A percentile compares a stretch with the other conserved stretches of the same genome.
These are phyloP conservation scores for Drepanosiphum platanoidis DNA, from an alignment of 2,888 invertebrate species.

Conservation along the genomic window DNA sequence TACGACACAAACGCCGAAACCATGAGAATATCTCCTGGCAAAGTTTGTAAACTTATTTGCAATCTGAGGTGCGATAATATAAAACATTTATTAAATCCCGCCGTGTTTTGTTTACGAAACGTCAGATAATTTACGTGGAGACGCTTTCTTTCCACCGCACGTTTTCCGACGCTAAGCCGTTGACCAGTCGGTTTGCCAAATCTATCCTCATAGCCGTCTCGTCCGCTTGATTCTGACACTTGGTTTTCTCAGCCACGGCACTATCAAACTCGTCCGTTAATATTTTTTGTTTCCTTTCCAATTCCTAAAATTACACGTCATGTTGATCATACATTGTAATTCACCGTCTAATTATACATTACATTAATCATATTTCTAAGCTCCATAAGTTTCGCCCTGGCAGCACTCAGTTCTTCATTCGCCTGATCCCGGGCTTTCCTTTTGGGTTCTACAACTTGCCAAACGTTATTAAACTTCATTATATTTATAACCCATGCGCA, in stretches of 20 bases:
- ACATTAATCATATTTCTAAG: constrained; percentile 78
- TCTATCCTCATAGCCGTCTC: constrained; percentile 88
- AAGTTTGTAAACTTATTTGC: constrained; percentile 76
- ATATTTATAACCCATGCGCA: constrained; percentile 97
- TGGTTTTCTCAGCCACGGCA: constrained; percentile 86
- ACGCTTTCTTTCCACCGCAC: constrained; percentile 81
- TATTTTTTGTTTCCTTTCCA: constrained; percentile 81
- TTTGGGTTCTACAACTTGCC: constrained; percentile 91
- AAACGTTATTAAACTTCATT: constrained; percentile 87
- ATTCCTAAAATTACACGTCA: constrained; percentile 68
- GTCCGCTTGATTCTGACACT: constrained; percentile 93
- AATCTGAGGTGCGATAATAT: constrained; percentile 69
- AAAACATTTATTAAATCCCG: neutral
- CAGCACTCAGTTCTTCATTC: constrained; percentile 83
- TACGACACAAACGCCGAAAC: constrained; percentile 94
- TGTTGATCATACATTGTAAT: neutral
- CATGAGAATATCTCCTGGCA: constrained; percentile 89
- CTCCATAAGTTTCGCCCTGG: constrained; percentile 80
- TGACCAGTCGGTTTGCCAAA: constrained; percentile 89
- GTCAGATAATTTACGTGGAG: constrained; percentile 67
- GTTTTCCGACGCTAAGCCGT: constrained; percentile 92
- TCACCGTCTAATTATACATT: constrained; percentile 61
- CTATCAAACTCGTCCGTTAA: constrained; percentile 85
- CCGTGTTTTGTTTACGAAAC: neutral
- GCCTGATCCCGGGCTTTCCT: constrained; percentile 85